A percentile compares a stretch with the other conserved stretches of the same genome.
These are phyloP conservation scores for Monopis laevigella DNA, from an alignment of 2,888 invertebrate species.

Conservation along the genomic window DNA sequence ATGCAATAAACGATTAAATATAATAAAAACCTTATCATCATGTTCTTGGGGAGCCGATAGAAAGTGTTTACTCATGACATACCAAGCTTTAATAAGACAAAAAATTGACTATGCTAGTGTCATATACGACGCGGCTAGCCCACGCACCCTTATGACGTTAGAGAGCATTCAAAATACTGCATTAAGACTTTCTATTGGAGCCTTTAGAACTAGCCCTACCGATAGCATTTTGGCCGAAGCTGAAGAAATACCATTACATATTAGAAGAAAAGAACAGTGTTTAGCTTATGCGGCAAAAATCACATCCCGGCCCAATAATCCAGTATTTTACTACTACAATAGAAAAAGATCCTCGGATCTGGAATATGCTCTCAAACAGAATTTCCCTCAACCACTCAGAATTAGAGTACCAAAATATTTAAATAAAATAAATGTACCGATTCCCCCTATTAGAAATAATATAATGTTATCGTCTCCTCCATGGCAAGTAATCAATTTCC, in stretches of 20 bases:
- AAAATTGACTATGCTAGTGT: constrained; percentile 16
- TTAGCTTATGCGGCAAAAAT: not conserved
- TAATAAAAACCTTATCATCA: constrained; percentile 16
- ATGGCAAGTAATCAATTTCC: not conserved
- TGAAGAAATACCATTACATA: not conserved
- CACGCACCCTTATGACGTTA: not conserved
- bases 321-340: constrained; percentile 1
- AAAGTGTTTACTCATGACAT: constrained; percentile 14
- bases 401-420: not conserved
- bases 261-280: not conserved
- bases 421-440: not conserved
- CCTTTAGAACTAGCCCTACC: not conserved
- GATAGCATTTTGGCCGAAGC: constrained; percentile 3
- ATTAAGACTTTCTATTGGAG: not conserved
- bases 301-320: not conserved
- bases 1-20: constrained; percentile 17
- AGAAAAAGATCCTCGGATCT: constrained; percentile 1
- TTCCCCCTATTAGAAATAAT: not conserved
- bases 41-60: constrained; percentile 17
- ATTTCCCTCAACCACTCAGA: not conserved
- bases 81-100: constrained; percentile 16
- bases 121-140: constrained; percentile 16
- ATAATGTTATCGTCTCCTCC: not conserved
- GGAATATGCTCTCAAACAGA: not conserved
- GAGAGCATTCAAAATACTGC: constrained; percentile 5